Evolutionary conservation across 2,113 vertebrate species (phyloP).

Genomic region (Carassius carassius): DNA sequence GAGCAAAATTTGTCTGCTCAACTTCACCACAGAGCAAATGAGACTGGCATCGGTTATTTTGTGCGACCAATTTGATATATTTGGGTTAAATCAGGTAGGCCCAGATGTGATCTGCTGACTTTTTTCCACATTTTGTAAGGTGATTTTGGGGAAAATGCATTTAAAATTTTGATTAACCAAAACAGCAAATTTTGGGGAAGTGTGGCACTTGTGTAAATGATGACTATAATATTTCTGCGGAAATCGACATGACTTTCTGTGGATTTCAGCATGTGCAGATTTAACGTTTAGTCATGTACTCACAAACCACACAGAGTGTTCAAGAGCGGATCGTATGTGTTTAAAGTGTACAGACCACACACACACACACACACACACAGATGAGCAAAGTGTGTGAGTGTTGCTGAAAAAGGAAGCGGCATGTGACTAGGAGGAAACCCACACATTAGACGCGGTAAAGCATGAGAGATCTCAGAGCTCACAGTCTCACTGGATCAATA

Average conservation of each 20-base stretch:
- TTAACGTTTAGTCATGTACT: not conserved
- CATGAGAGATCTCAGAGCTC: constrained; percentile 15
- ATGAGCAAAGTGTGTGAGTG: not conserved
- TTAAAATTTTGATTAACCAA: not conserved
- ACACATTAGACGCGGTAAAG: constrained; percentile 10
- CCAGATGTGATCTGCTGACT: not conserved
- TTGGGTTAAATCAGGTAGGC: not conserved
- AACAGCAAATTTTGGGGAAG: not conserved
- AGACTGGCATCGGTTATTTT: not conserved
- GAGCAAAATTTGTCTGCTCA: not conserved
- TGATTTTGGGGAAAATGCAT: too few species aligned
- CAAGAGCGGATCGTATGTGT: not conserved
- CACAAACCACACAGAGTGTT: not conserved
- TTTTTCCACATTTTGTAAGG: too few species aligned
- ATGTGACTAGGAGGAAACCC: constrained; percentile 22
- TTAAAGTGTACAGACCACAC: not conserved
- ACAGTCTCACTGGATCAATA: not conserved
- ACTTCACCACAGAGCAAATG: not conserved
- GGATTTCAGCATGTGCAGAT: not conserved
- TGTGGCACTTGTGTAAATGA: not conserved
- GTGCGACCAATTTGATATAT: not conserved
- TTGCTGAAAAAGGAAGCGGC: not conserved
- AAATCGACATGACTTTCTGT: not conserved
- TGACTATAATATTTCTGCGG: not conserved
- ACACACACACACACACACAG: not conserved